phyloP scores from a whole-genome alignment of 2,797 vertebrate species.

The Neostethus bicornis region DNA sequence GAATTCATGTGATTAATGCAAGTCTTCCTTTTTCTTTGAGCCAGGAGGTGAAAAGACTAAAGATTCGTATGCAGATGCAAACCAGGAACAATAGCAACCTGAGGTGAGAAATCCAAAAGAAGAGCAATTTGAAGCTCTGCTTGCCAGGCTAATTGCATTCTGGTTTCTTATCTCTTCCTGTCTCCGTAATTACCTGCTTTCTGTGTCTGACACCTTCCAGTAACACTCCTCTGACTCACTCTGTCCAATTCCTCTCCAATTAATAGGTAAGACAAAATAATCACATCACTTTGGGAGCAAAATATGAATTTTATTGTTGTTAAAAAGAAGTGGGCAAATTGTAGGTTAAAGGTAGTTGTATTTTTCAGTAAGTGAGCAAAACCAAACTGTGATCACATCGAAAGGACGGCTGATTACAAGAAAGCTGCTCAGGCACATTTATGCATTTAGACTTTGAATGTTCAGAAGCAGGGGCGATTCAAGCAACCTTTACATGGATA shows the following conservation, averaged over 20 bases:
- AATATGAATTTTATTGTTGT: slow-evolving; percentile 53
- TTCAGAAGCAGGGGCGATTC: no score
- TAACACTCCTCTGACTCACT: slow-evolving; percentile 72
- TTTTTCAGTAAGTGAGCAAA: slow-evolving; percentile 19
- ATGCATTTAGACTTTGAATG: slow-evolving; percentile 36
- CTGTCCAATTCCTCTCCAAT: slow-evolving; percentile 77
- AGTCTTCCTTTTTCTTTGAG: slow-evolving; percentile 44
- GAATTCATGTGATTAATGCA: slow-evolving; percentile 63
- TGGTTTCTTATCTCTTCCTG: slow-evolving; percentile 77
- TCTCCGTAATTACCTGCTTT: slow-evolving; percentile 81
- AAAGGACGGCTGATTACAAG: slow-evolving; percentile 25
- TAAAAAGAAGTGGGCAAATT: slow-evolving; percentile 46
- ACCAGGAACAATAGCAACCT: slow-evolving; percentile 71
- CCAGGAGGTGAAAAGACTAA: slow-evolving; percentile 50
- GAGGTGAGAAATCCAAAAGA: slow-evolving; percentile 75
- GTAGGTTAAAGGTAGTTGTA: slow-evolving; percentile 27
- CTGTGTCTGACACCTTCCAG: slow-evolving; percentile 77
- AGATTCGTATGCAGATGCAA: slow-evolving; percentile 73
- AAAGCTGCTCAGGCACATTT: slow-evolving; percentile 26
- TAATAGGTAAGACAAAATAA: slow-evolving; percentile 74
- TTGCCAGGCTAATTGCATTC: slow-evolving; percentile 81
- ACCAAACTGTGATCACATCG: slow-evolving; percentile 36
- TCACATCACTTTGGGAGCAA: slow-evolving; percentile 59
- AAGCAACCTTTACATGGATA: no score
- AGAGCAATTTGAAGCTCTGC: slow-evolving; percentile 77